Evolutionary conservation across 1,140 invertebrate species (phyloP), one percentile per base, ranked within the genome.

Genomic region (Meloidogyne exigua): DNA sequence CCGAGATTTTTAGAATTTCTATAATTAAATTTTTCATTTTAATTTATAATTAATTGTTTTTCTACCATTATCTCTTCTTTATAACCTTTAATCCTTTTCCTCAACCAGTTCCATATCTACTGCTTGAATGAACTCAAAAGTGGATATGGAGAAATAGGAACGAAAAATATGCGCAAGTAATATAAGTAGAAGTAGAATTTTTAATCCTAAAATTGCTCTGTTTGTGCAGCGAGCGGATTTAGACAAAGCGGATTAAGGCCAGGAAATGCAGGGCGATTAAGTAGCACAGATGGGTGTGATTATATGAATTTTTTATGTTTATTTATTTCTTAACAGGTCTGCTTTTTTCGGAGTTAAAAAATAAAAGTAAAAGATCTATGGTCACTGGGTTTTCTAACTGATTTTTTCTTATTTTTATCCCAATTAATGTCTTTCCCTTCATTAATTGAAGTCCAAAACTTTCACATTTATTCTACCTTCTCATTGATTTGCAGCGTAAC

Each of bases 401-500:
- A 18, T 49, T 49, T 49, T 18, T 32, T 42, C 23, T 13, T 44
- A 68, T 68, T 68, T 18, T 28, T 4, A 25, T 62, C 68, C 10
- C 18, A 26, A 39, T 64, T 23, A 25, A n/a, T n/a, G n/a, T 42
- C 62, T 64, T 32, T 7, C 28, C 49, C 42, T 32, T 63, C 18
- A 10, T 49, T 72, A n/a, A 44, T 72, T 72, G 15, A 15, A 11
- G 25, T 69, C 57, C 57, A 18, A 62, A 73, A 62, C 71, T 73
- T 36, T 64, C 71, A 0, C 28, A 32, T 67, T 44, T 12, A 26
- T 73, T 57, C 71, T 62, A 21, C 23, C 42, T 26, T 57, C 70
- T 62, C 71, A 67, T 67, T 64, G 36, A 73, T 64, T 73, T 32
- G 65, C 21, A 62, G 66, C 66, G 66, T 21, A 73, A 64, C 65